These are phyloP conservation scores for Epinephelus fuscoguttatus DNA, from an alignment of 2,113 vertebrate species.

Conservation along the genomic window DNA sequence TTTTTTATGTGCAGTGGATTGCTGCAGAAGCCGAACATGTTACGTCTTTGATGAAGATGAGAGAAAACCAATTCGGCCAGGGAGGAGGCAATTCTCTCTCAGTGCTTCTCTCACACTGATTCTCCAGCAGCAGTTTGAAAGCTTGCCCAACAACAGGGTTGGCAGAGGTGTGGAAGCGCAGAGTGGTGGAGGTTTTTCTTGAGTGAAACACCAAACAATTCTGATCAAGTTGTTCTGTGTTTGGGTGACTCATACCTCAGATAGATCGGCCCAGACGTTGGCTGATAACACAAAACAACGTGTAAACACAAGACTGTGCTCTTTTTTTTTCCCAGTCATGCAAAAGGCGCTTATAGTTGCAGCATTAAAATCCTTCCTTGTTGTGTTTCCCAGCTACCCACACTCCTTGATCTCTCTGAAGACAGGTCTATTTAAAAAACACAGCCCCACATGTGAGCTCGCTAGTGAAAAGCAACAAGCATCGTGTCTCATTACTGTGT, in stretches of 20 bases:
- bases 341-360: background rate
- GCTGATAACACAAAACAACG: background rate
- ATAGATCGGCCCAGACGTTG: background rate
- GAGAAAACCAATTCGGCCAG: constrained; percentile 60
- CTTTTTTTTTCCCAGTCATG: background rate
- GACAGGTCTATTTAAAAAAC: constrained; percentile 26
- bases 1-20: constrained; percentile 14
- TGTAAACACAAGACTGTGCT: background rate
- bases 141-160: constrained; percentile 26
- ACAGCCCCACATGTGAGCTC: background rate
- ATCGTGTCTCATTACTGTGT: constrained; percentile 15
- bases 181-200: constrained; percentile 27
- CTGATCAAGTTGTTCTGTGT: background rate
- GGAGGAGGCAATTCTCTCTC: constrained; percentile 36
- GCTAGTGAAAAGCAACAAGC: constrained; percentile 1
- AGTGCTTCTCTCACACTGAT: constrained; percentile 32
- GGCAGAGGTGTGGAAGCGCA: constrained; percentile 1
- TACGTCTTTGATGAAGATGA: constrained; percentile 66
- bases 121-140: constrained; percentile 53
- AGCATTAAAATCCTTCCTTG: background rate
- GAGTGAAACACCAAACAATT: constrained; percentile 30
- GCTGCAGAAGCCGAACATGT: constrained; percentile 29
- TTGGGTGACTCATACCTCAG: constrained; percentile 3
- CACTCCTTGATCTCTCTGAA: background rate
- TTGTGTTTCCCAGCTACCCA: background rate